Base-by-base conservation (phyloP, 2,113 vertebrate species). In the Hirundichthys speculiger region DNA sequence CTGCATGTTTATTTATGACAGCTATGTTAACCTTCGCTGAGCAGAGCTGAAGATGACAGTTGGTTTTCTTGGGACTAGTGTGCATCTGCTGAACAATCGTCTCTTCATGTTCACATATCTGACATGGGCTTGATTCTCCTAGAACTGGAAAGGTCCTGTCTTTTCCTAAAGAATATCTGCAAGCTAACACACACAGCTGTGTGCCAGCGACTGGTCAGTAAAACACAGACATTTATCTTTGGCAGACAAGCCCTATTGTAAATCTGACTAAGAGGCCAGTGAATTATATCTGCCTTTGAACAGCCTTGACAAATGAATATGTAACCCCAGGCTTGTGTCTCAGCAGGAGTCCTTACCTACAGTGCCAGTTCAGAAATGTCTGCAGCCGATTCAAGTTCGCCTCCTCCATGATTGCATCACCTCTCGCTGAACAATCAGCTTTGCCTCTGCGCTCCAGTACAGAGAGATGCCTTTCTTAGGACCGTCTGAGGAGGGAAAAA, bases 31-130 rank as follows among this genome's bases (percentile, higher is more conserved):
- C 18, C 59, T 56, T 50, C 27, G 21, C 56, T 21, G 12, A 19
- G 54, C 71, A 73, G 47, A 68, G 38, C 66, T 38, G 21, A 73
- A 65, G 70, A 62, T 77, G 64, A 57, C 68, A 66, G 6, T 45
- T 45, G n/a, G 64, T 79, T 68, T 76, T 70, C 54, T 55, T 52
- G 38, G 13, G 52, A 65, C 57, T 41, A 53, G 50, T 57, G 66
- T 74, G 60, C 69, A 66, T 77, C 73, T 82, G 75, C 67, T 67
- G 39, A 48, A 58, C 60, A 75, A 75, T 72, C 77, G 68, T 72
- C 65, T 68, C 63, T 79, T 82, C 81, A 69, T 70, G 78, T 69
- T 40, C 55, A 63, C 22, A 38, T 14, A 19, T 78, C 71, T 86
- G 78, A 66, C 65, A 59, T 80, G 64, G 65, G 69, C 46, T 74